Conservation (phyloP, 2,888 invertebrate genomes). For the Mylabris sibirica region DNA sequence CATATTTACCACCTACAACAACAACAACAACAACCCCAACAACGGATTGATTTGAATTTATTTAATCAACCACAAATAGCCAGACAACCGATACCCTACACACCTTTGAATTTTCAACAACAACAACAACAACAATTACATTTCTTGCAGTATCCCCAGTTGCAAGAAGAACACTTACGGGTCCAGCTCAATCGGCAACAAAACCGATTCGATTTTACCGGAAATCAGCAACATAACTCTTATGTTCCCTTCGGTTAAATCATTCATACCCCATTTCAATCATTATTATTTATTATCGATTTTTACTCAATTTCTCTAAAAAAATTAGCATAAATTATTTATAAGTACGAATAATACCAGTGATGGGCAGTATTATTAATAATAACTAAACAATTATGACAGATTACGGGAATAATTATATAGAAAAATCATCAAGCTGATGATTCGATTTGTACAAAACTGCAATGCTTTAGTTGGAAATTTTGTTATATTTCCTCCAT, state of each 20-base stretch:
- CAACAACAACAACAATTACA: slow-evolving; percentile 45
- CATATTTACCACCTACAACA: slow-evolving; percentile 22
- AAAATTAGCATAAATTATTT: slow-evolving; percentile 30
- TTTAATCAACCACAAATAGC: slow-evolving; percentile 26
- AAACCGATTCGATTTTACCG: slow-evolving; percentile 52
- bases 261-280: neutral
- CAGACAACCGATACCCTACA: slow-evolving; percentile 47
- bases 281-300: slow-evolving; percentile 11
- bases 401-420: neutral
- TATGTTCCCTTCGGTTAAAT: slow-evolving; percentile 47
- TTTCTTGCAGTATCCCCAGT: slow-evolving; percentile 44
- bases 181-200: slow-evolving; percentile 51
- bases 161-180: slow-evolving; percentile 48
- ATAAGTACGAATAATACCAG: slow-evolving; percentile 30
- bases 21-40: slow-evolving; percentile 25
- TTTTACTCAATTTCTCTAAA: neutral
- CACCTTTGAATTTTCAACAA: slow-evolving; percentile 45
- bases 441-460: neutral
- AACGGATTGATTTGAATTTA: slow-evolving; percentile 25
- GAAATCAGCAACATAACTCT: slow-evolving; percentile 37
- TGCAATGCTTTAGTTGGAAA: slow-evolving; percentile 3
- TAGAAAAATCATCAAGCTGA: neutral
- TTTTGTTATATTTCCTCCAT: slow-evolving; percentile 1
- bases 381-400: neutral
- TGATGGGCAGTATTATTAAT: slow-evolving; percentile 32